These are phyloP conservation scores for Osmerus eperlanus DNA, from an alignment of 2,113 vertebrate genomes.

Conservation along the genomic window DNA sequence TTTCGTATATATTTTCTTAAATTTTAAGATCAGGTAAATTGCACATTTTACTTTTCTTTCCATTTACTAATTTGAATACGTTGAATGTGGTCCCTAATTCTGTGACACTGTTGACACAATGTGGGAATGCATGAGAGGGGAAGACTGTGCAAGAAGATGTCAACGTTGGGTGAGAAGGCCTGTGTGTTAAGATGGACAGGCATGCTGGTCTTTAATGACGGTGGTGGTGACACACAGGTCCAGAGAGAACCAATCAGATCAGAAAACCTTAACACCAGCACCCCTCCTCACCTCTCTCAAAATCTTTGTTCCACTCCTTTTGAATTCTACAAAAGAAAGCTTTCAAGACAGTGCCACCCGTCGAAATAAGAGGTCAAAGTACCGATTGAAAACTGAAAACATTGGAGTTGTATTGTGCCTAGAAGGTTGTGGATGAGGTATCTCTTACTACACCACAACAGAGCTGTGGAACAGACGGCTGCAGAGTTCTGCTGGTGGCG, in stretches of 20 bases:
- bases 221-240: not conserved
- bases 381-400: no score
- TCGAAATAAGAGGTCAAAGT: no score
- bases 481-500: slow-evolving; percentile 38
- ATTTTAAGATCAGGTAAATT: slow-evolving; percentile 47
- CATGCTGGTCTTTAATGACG: slow-evolving; percentile 9
- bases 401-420: slow-evolving; percentile 10
- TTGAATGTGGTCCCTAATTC: slow-evolving; percentile 18
- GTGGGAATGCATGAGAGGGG: not conserved
- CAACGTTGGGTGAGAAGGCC: not conserved
- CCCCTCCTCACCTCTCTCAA: not conserved
- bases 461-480: slow-evolving; percentile 29
- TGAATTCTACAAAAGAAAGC: no score
- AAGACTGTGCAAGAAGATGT: slow-evolving; percentile 7
- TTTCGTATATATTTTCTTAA: slow-evolving; percentile 25
- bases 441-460: slow-evolving; percentile 25
- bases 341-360: no score
- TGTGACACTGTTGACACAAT: not conserved
- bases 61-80: slow-evolving; percentile 25
- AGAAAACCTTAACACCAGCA: not conserved
- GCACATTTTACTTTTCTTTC: slow-evolving; percentile 49
- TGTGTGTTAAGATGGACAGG: slow-evolving; percentile 18
- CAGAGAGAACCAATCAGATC: not conserved
- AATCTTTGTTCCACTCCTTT: no score
- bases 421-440: slow-evolving; percentile 35